Conservation (phyloP, 2,888 invertebrate species). For the Leptura quadrifasciata region DNA sequence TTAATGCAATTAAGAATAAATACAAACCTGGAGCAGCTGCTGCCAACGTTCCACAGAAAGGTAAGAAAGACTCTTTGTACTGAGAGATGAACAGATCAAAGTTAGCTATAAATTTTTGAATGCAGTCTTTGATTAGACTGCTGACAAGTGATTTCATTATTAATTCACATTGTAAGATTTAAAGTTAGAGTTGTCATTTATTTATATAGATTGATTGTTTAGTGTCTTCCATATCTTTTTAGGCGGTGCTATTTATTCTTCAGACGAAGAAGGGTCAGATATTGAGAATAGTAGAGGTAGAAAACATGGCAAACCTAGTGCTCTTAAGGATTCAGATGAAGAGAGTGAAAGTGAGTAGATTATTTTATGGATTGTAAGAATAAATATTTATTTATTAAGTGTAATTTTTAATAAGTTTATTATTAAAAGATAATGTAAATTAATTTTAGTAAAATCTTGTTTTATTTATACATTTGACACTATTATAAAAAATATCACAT, state of each 20-base stretch:
- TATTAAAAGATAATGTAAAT: neutral
- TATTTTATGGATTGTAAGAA: conserved; percentile 16
- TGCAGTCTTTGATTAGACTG: no score
- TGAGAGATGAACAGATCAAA: no score
- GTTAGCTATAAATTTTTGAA: no score
- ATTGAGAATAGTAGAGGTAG: conserved; percentile 85
- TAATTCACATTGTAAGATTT: no score
- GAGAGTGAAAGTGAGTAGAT: conserved; percentile 68
- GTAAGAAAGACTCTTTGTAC: conserved; percentile 60
- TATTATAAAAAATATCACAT: conserved; percentile 9
- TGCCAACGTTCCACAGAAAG: conserved; percentile 67
- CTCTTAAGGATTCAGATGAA: conserved; percentile 86
- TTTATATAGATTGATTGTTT: no score
- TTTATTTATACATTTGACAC: neutral
- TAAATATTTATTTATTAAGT: conserved; percentile 15
- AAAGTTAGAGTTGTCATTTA: no score
- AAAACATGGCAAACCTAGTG: conserved; percentile 82
- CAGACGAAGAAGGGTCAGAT: conserved; percentile 91
- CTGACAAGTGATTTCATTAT: no score
- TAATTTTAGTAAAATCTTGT: conserved; percentile 21
- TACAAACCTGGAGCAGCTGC: conserved; percentile 83
- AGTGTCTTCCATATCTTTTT: conserved; percentile 38
- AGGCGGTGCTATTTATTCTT: conserved; percentile 86
- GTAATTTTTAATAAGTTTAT: conserved; percentile 5
- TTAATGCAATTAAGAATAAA: conserved; percentile 95